Percentiles rank a stretch among this genome's conserved stretches.
These are phyloP conservation scores for Forbesichthys papilliferus DNA, from an alignment of 2,113 vertebrate genomes.

Conservation along the genomic window DNA sequence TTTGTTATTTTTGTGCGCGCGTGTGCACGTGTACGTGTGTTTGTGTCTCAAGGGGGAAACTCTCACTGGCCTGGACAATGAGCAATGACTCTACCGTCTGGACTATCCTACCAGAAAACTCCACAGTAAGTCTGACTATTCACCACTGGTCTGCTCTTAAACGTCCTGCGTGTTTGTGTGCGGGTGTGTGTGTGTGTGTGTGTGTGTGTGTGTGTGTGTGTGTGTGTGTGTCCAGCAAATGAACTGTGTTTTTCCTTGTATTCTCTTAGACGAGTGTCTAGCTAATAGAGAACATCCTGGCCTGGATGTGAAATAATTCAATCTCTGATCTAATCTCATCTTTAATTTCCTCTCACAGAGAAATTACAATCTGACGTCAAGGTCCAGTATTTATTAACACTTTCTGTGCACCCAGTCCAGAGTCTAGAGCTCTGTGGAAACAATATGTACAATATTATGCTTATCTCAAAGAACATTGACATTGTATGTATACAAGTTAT, in stretches of 20 bases:
- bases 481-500: too few species aligned
- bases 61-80: conserved; percentile 85
- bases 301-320: conserved; percentile 73
- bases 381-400: conserved; percentile 46
- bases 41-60: conserved; percentile 66
- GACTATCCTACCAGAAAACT: conserved; percentile 85
- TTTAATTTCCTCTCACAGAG: conserved; percentile 68
- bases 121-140: conserved; percentile 83
- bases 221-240: conserved; percentile 17
- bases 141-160: conserved; percentile 31
- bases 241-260: conserved; percentile 37
- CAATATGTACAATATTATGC: too few species aligned
- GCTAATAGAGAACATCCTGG: conserved; percentile 78
- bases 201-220: conserved; percentile 17
- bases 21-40: conserved; percentile 23
- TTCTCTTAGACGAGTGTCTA: conserved; percentile 53
- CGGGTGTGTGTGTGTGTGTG: conserved; percentile 17
- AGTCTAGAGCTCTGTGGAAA: too few species aligned
- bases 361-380: conserved; percentile 55
- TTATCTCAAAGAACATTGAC: too few species aligned
- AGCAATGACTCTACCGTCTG: conserved; percentile 88
- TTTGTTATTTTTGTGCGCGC: background rate
- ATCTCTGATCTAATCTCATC: conserved; percentile 68
- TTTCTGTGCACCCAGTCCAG: background rate
- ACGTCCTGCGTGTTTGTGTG: conserved; percentile 47